Evolutionary conservation across 2,113 vertebrate species (phyloP).

Genomic region (Colinus virginianus): DNA sequence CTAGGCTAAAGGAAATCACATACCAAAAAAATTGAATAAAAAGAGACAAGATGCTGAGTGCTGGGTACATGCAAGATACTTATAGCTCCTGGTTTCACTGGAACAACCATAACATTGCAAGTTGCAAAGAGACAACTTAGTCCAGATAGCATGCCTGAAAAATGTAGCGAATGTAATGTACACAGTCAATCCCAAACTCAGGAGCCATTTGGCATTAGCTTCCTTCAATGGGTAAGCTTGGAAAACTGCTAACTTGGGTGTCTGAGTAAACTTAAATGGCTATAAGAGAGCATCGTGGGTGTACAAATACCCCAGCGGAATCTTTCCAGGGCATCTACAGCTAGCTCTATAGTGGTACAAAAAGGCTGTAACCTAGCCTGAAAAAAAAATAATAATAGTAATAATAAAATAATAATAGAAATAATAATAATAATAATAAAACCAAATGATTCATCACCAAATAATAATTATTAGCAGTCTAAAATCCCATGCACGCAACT

Average conservation of each 20-base stretch:
- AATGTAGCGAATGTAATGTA: not conserved
- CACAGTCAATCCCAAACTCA: not conserved
- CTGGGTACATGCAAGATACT: not conserved
- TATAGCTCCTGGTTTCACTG: not conserved
- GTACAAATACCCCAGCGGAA: not conserved
- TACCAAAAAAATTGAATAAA: not conserved
- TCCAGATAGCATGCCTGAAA: not conserved
- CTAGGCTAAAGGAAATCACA: constrained; percentile 2
- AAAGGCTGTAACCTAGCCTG: not conserved
- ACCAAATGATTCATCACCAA: not conserved
- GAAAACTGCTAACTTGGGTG: not conserved
- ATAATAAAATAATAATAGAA: too few relatives aligned
- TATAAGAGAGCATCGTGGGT: not conserved
- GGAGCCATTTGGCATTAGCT: not conserved
- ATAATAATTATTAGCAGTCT: not conserved
- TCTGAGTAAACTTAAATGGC: not conserved
- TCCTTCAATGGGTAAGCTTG: not conserved
- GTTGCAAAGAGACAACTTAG: not conserved
- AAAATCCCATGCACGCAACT: not conserved
- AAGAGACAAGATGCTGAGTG: not conserved
- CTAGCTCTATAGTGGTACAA: not conserved
- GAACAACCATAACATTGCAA: not conserved
- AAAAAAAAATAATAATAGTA: too few relatives aligned
- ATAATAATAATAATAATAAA: too few relatives aligned
- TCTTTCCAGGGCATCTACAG: not conserved